phyloP scores from a whole-genome alignment of 2,888 invertebrate species.

The Oconnorella tubifera region DNA sequence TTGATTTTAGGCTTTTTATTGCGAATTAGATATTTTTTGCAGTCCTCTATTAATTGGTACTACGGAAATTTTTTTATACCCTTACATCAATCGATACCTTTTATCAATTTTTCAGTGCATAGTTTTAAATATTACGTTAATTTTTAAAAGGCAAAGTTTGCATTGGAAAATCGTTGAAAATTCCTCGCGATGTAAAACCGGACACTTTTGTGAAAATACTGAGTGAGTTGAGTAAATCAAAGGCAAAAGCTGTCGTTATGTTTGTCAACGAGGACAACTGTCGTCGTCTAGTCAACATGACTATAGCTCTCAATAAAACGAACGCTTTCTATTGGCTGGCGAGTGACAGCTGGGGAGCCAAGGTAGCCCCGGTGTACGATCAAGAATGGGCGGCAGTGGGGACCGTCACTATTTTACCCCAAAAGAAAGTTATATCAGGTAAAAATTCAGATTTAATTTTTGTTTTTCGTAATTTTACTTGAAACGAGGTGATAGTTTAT shows the following conservation, averaged over 20 bases:
- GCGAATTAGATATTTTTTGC: too few species aligned
- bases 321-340: conserved; percentile 46
- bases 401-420: conserved; percentile 52
- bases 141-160: conserved; percentile 60
- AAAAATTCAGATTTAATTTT: too few species aligned
- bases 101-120: too few species aligned
- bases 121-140: too few species aligned
- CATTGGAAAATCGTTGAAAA: conserved; percentile 64
- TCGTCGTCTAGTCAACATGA: conserved; percentile 46
- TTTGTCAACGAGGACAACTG: conserved; percentile 72
- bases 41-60: too few species aligned
- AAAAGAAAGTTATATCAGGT: conserved; percentile 47
- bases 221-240: conserved; percentile 61
- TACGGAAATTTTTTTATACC: too few species aligned
- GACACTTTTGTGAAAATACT: conserved; percentile 65
- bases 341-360: conserved; percentile 56
- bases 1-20: too few species aligned
- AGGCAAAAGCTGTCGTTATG: conserved; percentile 67
- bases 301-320: conserved; percentile 15
- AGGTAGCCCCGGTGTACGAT: conserved; percentile 48
- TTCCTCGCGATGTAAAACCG: conserved; percentile 61
- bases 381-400: conserved; percentile 53
- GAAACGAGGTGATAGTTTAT: too few species aligned
- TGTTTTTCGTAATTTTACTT: too few species aligned
- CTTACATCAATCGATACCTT: too few species aligned